Conservation (phyloP, 2,888 invertebrate genomes). For the Calephelis perditalis region DNA sequence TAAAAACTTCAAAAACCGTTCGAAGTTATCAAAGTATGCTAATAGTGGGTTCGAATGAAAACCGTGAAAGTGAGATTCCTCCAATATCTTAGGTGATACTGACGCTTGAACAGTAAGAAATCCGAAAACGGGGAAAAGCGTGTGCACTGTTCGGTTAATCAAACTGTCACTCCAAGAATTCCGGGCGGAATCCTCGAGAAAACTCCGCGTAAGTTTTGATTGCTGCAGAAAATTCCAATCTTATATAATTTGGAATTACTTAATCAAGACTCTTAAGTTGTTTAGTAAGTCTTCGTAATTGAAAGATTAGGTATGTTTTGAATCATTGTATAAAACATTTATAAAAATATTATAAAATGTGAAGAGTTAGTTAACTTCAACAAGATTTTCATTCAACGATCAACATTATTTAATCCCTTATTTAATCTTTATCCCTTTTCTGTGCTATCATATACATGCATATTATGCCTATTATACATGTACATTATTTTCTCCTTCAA, state of each 20-base stretch:
- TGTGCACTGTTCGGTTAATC: constrained; percentile 75
- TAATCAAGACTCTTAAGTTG: constrained; percentile 55
- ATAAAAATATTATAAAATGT: no score
- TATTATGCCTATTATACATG: no score
- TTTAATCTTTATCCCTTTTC: no score
- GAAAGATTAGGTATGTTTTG: background rate
- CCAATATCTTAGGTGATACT: constrained; percentile 52
- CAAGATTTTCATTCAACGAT: no score
- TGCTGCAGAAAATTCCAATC: constrained; percentile 64
- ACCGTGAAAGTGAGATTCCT: constrained; percentile 31
- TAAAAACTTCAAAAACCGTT: no score
- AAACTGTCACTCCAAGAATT: constrained; percentile 78
- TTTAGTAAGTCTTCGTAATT: constrained; percentile 23
- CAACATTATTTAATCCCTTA: no score
- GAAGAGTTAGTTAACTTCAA: no score
- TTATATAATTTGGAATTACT: constrained; percentile 64
- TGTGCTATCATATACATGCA: no score
- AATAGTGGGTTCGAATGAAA: constrained; percentile 25
- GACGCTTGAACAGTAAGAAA: constrained; percentile 61
- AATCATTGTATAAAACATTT: no score
- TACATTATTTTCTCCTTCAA: no score
- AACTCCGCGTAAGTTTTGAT: constrained; percentile 74
- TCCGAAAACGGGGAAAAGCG: constrained; percentile 59
- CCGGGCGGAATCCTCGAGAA: constrained; percentile 72
- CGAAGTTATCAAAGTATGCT: constrained; percentile 15